Conservation (phyloP, 2,888 invertebrate species). For the Scelioninae gen. 2 region DNA sequence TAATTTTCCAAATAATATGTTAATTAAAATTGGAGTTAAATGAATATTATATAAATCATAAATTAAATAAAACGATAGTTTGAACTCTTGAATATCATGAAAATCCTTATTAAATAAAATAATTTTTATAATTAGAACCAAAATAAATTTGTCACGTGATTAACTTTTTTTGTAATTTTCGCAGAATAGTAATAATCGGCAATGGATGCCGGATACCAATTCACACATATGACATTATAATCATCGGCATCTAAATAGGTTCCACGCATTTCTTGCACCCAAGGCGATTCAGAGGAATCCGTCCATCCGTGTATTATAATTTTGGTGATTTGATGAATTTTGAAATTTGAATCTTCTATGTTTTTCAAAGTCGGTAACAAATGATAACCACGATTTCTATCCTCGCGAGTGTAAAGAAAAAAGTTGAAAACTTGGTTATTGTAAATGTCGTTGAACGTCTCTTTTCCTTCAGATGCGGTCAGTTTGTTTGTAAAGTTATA, state of each 20-base stretch:
- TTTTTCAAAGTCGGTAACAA: conserved; percentile 59
- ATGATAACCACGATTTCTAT: conserved; percentile 59
- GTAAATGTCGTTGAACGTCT: conserved; percentile 13
- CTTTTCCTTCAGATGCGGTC: neutral
- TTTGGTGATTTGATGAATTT: conserved; percentile 66
- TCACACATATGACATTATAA: conserved; percentile 76
- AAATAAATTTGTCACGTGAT: no score
- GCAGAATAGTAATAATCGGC: conserved; percentile 67
- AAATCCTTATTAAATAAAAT: no score
- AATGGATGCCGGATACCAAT: conserved; percentile 74
- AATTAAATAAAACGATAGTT: no score
- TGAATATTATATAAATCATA: no score
- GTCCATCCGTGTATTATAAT: conserved; percentile 76
- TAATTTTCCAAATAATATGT: no score
- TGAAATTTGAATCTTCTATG: conserved; percentile 63
- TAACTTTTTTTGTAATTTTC: conserved; percentile 64
- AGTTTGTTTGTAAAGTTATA: conserved; percentile 57
- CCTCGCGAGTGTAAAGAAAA: conserved; percentile 66
- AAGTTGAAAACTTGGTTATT: conserved; percentile 63
- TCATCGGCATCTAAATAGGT: conserved; percentile 74
- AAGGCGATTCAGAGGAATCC: conserved; percentile 70
- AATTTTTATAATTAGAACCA: no score
- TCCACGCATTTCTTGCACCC: conserved; percentile 69
- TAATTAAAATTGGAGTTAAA: no score
- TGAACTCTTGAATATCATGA: no score